Base-by-base conservation (phyloP, 2,113 vertebrate species). In the Columba livia region DNA sequence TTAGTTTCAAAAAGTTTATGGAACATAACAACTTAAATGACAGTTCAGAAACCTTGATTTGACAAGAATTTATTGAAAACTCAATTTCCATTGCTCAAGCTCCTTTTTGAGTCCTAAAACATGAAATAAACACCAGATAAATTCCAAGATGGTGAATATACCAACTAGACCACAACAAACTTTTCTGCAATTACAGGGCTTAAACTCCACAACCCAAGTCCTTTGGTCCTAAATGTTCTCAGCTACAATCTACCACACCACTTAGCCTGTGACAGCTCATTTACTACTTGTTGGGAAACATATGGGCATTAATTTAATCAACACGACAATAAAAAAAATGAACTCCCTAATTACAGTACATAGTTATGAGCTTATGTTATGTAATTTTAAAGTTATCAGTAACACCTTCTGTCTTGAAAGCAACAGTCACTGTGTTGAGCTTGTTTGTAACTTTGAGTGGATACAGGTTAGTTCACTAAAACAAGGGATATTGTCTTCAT, bases 401-500 rank as follows among this genome's bases (percentile, higher is more conserved):
- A 80, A 66, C 20, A 69, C 23, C 15, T 84, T 51, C 58, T 66
- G 19, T 40, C 53, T 51, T 48, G 31, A 87, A 88, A 78, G 53
- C 28, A 74, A 40, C 8, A 44, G 61, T 14, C 11, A 61, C 11
- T 0, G 1, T 73, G 8, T 18, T 44, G 24, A 78, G 23, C 8
- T 69, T 17, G 8, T 21, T 23, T 15, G 3, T 50, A 56, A 71
- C 7, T 64, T 86, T 13, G 10, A 69, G 26, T 6, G 15, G 32
- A 40, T 34, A 60, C 34, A 84, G 16, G 26, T 72, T 79, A 77
- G 32, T 17, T 85, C 74, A 57, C 28, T 23, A 80, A 88, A 11
- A 13, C 84, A 34, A 73, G 73, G 32, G 23, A 10, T 28, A 40
- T 5, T 0, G 0, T 20, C 36, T 69, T 81, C 11, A 0, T 28